Evolutionary conservation across 2,113 vertebrate species (phyloP).

Genomic region (Coreoperca whiteheadi): DNA sequence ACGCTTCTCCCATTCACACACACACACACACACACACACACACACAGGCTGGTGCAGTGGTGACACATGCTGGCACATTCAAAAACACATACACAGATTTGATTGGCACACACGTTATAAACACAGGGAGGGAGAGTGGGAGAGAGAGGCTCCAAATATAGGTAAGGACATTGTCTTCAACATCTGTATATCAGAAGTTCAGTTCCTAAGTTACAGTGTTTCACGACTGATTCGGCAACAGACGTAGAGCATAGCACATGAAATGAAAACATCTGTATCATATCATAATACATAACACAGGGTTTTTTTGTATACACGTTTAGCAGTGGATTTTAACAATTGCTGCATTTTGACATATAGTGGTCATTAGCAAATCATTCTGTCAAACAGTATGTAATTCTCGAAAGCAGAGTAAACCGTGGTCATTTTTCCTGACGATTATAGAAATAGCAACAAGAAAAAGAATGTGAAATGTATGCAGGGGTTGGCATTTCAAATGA

Average conservation of each 20-base stretch:
- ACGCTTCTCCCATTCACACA: constrained; percentile 60
- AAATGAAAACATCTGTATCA: not conserved
- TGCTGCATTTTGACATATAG: not conserved
- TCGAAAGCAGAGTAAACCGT: not conserved
- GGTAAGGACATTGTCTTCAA: constrained; percentile 4
- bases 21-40: constrained; percentile 15
- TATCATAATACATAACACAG: not conserved
- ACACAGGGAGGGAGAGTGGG: constrained; percentile 7
- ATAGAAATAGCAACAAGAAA: no score
- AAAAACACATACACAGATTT: constrained; percentile 35
- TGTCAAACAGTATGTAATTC: not conserved
- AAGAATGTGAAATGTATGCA: not conserved
- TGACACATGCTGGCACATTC: constrained; percentile 68
- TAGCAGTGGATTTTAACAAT: not conserved
- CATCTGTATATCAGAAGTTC: constrained; percentile 9
- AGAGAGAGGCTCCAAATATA: constrained; percentile 15
- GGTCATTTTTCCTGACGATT: not conserved
- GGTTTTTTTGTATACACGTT: not conserved
- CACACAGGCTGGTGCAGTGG: constrained; percentile 46
- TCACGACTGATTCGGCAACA: not conserved
- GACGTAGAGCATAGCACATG: not conserved
- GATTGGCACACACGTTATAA: constrained; percentile 32
- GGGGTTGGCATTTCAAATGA: not conserved
- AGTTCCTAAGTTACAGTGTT: not conserved
- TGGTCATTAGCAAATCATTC: not conserved